Conservation (phyloP, 2,888 invertebrate genomes). For the Drosophila neoperkinsi region DNA sequence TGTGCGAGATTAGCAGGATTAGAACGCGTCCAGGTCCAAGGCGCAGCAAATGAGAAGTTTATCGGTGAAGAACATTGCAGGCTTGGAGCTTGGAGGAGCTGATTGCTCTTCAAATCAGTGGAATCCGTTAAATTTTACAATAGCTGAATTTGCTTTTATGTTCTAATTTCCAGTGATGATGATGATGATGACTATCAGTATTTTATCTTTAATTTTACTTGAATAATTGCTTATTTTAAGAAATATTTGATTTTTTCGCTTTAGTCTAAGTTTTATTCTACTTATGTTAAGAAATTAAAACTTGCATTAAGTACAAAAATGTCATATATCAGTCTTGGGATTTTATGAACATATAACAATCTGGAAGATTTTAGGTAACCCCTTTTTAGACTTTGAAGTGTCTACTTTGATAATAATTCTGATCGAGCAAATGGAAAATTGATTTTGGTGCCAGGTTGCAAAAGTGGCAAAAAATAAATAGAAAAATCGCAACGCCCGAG, state of each 20-base stretch:
- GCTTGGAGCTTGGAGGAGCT: conserved; percentile 6
- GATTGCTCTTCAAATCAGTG: conserved; percentile 49
- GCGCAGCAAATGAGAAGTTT: conserved; percentile 24
- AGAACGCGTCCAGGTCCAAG: conserved; percentile 31
- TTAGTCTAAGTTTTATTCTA: not conserved
- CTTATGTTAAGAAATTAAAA: not conserved
- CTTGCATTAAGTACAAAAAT: not conserved
- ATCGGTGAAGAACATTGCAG: conserved; percentile 22
- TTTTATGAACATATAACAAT: not conserved
- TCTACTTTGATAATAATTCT: not conserved
- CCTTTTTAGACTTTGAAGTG: not conserved
- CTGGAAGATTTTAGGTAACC: not conserved
- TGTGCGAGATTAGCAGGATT: conserved; percentile 51
- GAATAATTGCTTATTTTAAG: not conserved
- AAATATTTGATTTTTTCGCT: not conserved
- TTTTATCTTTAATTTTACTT: conserved; percentile 9
- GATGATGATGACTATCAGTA: conserved; percentile 31
- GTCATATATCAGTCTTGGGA: not conserved
- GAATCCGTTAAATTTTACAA: conserved; percentile 83
- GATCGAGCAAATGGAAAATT: conserved; percentile 1
- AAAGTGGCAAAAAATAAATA: conserved; percentile 12
- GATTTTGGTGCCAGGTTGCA: conserved; percentile 16
- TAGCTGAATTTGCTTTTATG: conserved; percentile 83
- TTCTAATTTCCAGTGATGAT: conserved; percentile 35
- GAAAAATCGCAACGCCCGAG: conserved; percentile 19